Evolutionary conservation across 92 coral and sea anemone species (phyloP).

Genomic region (Epizoanthus rinbou): DNA sequence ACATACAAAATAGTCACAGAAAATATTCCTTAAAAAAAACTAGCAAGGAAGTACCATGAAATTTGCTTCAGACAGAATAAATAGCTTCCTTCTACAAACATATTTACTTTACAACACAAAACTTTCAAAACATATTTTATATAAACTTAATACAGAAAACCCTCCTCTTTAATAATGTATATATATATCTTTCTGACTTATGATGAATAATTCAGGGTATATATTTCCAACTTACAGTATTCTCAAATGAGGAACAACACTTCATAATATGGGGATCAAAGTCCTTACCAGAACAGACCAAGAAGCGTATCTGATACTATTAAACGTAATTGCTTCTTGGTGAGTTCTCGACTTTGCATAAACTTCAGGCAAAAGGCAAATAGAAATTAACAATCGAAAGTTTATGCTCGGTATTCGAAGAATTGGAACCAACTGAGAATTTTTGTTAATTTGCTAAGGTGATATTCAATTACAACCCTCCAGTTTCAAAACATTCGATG

Average conservation of each 20-base stretch:
- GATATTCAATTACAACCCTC: slow-evolving; percentile 16
- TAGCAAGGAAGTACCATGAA: not conserved
- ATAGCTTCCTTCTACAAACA: not conserved
- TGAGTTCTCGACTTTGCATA: not conserved
- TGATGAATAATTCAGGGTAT: not conserved
- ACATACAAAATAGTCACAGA: not conserved
- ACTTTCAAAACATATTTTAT: not conserved
- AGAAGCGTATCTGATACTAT: not conserved
- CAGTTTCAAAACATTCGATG: slow-evolving; percentile 29
- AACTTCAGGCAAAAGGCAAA: slow-evolving; percentile 26
- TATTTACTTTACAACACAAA: not conserved
- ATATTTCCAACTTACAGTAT: not conserved
- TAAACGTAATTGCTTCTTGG: not conserved
- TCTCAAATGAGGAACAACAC: not conserved
- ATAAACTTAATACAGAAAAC: not conserved
- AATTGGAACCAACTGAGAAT: slow-evolving; percentile 41
- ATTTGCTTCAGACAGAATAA: not conserved
- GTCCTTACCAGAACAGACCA: not conserved
- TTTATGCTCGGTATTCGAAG: slow-evolving; percentile 40
- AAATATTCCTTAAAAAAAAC: not conserved
- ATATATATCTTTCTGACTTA: not conserved
- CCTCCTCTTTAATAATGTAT: not conserved
- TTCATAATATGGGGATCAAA: not conserved
- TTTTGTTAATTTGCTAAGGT: slow-evolving; percentile 51
- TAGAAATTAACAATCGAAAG: slow-evolving; percentile 33